These are phyloP conservation scores for Ylistrum balloti DNA, from an alignment of 1,140 invertebrate genomes.

Conservation along the genomic window DNA sequence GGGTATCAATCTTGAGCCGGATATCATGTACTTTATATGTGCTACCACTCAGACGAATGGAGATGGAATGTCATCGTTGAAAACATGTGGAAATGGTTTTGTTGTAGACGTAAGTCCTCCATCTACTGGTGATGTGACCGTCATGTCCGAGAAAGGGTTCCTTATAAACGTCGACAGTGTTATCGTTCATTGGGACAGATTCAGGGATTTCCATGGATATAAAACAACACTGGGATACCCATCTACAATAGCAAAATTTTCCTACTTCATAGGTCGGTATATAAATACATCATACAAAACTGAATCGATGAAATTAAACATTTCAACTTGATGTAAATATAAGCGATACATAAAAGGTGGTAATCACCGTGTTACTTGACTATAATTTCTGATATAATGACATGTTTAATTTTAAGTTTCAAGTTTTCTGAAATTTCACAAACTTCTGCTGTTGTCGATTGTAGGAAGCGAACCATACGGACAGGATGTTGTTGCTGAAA, in stretches of 20 bases:
- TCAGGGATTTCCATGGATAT: slow-evolving; percentile 49
- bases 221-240: slow-evolving; percentile 17
- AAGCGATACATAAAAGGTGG: no score
- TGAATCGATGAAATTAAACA: no score
- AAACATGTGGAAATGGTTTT: slow-evolving; percentile 59
- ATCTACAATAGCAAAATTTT: slow-evolving; percentile 41
- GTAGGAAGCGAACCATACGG: slow-evolving; percentile 49
- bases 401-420: no score
- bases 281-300: no score
- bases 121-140: slow-evolving; percentile 45
- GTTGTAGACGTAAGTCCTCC: slow-evolving; percentile 58
- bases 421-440: no score
- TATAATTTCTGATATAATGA: no score
- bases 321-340: no score
- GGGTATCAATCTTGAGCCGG: not conserved
- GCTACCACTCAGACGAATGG: not conserved
- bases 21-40: slow-evolving; percentile 49
- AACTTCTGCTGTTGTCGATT: not conserved
- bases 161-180: not conserved
- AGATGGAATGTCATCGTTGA: not conserved
- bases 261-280: slow-evolving; percentile 37
- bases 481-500: slow-evolving; percentile 47
- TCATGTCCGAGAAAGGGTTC: slow-evolving; percentile 49
- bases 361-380: no score
- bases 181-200: slow-evolving; percentile 55